Evolutionary conservation across 2,797 vertebrate genomes (phyloP).

Genomic region (Poeciliopsis gracilis): DNA sequence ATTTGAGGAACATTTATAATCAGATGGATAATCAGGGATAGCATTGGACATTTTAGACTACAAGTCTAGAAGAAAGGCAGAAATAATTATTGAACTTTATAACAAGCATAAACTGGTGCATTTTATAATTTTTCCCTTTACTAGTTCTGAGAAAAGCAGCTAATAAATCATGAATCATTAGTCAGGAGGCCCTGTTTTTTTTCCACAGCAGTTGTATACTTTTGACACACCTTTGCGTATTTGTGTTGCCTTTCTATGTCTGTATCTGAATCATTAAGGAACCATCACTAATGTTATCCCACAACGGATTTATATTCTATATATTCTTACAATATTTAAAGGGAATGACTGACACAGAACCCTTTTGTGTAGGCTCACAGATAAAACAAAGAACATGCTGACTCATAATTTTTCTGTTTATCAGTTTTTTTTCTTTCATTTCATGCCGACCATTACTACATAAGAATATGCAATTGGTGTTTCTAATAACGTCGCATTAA

Average conservation of each 20-base stretch:
- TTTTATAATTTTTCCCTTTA: not conserved
- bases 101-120: not conserved
- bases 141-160: not conserved
- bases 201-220: not conserved
- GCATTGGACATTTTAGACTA: not conserved
- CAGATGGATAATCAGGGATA: not conserved
- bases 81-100: not conserved
- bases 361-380: not conserved
- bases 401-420: not conserved
- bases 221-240: not conserved
- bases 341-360: not conserved
- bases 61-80: not conserved
- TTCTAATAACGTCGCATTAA: not conserved
- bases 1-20: not conserved
- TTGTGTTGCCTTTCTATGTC: not conserved
- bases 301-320: not conserved
- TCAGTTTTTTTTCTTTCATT: not conserved
- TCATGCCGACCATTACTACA: not conserved
- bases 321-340: not conserved
- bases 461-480: not conserved
- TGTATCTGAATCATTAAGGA: not conserved
- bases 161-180: not conserved
- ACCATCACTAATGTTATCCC: no score
- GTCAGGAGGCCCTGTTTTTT: not conserved
- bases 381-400: not conserved